phyloP scores from a whole-genome alignment of 2,113 vertebrate species.

The Reinhardtius hippoglossoides region DNA sequence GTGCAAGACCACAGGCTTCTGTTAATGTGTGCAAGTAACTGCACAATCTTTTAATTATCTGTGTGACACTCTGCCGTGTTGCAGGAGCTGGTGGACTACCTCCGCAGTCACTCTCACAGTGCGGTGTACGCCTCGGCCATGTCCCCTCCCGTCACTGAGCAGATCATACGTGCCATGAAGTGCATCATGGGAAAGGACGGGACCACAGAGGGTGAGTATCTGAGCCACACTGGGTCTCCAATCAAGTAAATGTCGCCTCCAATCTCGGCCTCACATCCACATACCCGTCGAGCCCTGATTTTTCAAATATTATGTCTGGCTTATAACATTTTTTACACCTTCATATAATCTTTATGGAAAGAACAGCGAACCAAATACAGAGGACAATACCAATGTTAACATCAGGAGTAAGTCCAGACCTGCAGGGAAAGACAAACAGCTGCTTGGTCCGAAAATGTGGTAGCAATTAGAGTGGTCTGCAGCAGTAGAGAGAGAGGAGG shows the following conservation, averaged over 20 bases:
- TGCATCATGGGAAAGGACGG: conserved; percentile 90
- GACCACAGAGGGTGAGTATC: conserved; percentile 86
- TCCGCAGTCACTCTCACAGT: conserved; percentile 90
- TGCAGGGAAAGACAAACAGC: conserved; percentile 74
- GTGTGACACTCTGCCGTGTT: conserved; percentile 20
- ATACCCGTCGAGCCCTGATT: background rate
- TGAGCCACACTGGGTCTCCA: background rate
- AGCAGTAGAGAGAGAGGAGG: conserved; percentile 33
- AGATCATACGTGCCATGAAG: conserved; percentile 90
- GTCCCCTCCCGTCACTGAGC: conserved; percentile 87
- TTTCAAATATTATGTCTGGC: conserved; percentile 52
- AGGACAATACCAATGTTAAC: conserved; percentile 58
- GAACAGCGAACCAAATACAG: conserved; percentile 64
- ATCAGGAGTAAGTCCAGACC: conserved; percentile 59
- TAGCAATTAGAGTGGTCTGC: conserved; percentile 74
- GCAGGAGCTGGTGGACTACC: conserved; percentile 91
- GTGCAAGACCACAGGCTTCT: conserved; percentile 31
- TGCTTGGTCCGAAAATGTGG: conserved; percentile 74
- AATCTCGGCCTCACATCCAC: background rate
- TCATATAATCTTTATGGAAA: conserved; percentile 62
- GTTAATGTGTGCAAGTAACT: background rate
- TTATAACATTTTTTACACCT: conserved; percentile 50
- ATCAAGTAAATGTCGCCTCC: conserved; percentile 1
- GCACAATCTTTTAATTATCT: background rate
- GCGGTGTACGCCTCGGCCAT: conserved; percentile 88